Percentiles rank a stretch among this genome's conserved stretches.
Evolutionary conservation across 2,888 invertebrate species (phyloP).

Genomic region (Metalampra italica): DNA sequence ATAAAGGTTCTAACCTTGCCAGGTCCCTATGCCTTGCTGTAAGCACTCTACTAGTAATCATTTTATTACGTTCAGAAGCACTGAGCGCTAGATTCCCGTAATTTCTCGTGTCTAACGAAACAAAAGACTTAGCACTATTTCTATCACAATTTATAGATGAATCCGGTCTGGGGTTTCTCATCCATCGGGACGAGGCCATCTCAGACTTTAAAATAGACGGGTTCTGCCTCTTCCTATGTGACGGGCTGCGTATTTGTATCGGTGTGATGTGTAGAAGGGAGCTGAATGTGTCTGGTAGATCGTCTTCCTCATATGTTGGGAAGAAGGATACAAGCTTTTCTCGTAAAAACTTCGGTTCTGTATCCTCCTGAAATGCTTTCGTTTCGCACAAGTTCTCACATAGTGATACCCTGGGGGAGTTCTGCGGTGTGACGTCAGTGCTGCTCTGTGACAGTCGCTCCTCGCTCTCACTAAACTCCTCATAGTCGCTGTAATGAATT

Average conservation of each 20-base stretch:
- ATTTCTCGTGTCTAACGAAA: slow-evolving; percentile 61
- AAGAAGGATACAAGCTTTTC: slow-evolving; percentile 43
- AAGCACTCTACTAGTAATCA: slow-evolving; percentile 47
- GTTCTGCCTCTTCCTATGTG: slow-evolving; percentile 50
- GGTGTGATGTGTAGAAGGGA: slow-evolving; percentile 70
- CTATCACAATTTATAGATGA: slow-evolving; percentile 63
- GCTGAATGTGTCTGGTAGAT: slow-evolving; percentile 57
- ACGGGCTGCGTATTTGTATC: slow-evolving; percentile 58
- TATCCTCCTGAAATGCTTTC: slow-evolving; percentile 26
- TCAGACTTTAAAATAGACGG: slow-evolving; percentile 66
- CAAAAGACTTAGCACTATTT: slow-evolving; percentile 70
- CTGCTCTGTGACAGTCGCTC: slow-evolving; percentile 67
- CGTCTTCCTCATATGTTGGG: slow-evolving; percentile 39
- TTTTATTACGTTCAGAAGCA: slow-evolving; percentile 49
- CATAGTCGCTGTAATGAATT: slow-evolving; percentile 66
- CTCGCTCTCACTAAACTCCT: slow-evolving; percentile 64
- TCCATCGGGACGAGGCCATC: slow-evolving; percentile 70
- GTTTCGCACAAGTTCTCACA: slow-evolving; percentile 43
- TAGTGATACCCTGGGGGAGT: slow-evolving; percentile 56
- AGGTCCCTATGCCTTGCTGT: slow-evolving; percentile 62
- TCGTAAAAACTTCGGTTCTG: slow-evolving; percentile 41
- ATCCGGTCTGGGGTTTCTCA: slow-evolving; percentile 60
- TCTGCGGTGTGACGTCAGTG: slow-evolving; percentile 66
- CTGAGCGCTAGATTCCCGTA: slow-evolving; percentile 44
- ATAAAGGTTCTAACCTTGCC: slow-evolving; percentile 53